phyloP scores from a whole-genome alignment of 2,797 vertebrate genomes.

The Ibycter americanus region DNA sequence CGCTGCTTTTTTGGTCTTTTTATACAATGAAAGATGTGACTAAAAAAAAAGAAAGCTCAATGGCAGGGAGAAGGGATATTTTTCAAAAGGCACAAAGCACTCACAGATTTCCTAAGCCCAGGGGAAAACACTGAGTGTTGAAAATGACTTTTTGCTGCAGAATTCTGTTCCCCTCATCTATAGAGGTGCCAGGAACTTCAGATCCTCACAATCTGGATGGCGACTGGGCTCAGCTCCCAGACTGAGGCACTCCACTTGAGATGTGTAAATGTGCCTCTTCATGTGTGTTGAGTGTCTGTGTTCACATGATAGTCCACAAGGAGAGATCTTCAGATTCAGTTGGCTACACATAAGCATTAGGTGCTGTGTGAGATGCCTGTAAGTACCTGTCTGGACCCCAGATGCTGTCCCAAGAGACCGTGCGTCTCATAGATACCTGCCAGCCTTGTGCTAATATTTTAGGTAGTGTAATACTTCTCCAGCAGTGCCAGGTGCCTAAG shows the following conservation, averaged over 20 bases:
- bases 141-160: not conserved
- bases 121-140: fast-evolving
- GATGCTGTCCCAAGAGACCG: not conserved
- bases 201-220: too few species aligned
- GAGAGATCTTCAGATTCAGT: not conserved
- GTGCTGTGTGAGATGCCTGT: not conserved
- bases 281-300: not conserved
- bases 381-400: not conserved
- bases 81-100: not conserved
- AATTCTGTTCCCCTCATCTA: not conserved
- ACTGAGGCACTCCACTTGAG: not conserved
- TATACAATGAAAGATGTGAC: not conserved
- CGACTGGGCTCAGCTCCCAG: not conserved
- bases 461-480: not conserved
- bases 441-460: not conserved
- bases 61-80: not conserved
- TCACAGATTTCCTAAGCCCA: not conserved
- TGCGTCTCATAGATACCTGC: not conserved
- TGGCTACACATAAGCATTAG: not conserved
- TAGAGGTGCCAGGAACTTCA: not conserved
- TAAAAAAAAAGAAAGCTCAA: not conserved
- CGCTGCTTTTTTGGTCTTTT: not conserved
- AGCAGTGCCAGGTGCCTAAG: not conserved
- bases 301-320: not conserved
- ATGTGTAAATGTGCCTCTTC: fast-evolving